Evolutionary conservation across 1,140 invertebrate species (phyloP).

Genomic region (Ceratitis capitata): DNA sequence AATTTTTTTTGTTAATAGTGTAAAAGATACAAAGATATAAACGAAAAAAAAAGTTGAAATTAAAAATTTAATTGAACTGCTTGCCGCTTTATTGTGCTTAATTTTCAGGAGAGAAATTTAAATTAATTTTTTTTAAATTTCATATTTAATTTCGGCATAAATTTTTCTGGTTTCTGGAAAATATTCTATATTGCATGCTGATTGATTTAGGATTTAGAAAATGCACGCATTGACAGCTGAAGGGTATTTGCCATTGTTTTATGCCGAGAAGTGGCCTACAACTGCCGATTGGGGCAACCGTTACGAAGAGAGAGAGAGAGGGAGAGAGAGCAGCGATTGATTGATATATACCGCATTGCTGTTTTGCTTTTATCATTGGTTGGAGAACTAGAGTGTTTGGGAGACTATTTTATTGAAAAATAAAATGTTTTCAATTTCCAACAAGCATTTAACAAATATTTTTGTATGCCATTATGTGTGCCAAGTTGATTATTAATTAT

Average conservation of each 20-base stretch:
- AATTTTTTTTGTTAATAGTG: background rate
- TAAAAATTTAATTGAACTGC: background rate
- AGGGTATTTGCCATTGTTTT: background rate
- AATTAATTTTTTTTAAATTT: background rate
- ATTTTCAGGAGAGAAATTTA: too few species aligned
- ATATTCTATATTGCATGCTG: background rate
- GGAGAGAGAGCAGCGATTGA: too few species aligned
- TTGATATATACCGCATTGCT: slow-evolving; percentile 13
- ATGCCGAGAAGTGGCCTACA: background rate
- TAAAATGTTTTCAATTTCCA: background rate
- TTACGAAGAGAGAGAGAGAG: too few species aligned
- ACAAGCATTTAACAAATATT: background rate
- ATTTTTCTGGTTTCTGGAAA: background rate
- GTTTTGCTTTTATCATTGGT: background rate
- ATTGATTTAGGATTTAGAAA: slow-evolving; percentile 8
- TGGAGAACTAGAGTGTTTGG: background rate
- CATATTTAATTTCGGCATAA: background rate
- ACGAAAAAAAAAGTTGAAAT: background rate
- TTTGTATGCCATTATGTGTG: background rate
- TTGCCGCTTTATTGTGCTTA: too few species aligned
- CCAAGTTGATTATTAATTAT: slow-evolving; percentile 18
- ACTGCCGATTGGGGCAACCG: background rate
- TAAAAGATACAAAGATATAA: background rate
- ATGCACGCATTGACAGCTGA: slow-evolving; percentile 1
- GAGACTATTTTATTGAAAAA: background rate